Conservation (phyloP, 2,797 vertebrate species). For the Otolemur crassicaudatus region DNA sequence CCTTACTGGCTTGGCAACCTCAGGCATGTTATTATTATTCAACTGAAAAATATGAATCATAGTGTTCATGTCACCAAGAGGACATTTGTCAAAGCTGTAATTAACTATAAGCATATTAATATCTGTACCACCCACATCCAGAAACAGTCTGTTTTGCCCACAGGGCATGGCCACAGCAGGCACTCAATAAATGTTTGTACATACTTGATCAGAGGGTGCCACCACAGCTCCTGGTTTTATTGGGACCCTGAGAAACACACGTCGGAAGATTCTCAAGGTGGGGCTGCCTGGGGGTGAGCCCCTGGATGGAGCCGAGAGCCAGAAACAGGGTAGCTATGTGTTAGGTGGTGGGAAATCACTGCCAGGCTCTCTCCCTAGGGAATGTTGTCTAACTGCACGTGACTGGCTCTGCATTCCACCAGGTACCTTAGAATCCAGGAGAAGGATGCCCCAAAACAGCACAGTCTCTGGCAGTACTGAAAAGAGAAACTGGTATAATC, state of each 20-base stretch:
- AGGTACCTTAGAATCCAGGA: background rate
- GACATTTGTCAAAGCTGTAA: background rate
- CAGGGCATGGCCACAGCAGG: background rate
- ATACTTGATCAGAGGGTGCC: background rate
- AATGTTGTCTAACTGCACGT: background rate
- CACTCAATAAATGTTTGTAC: background rate
- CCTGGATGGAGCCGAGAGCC: background rate
- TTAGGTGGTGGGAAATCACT: too few relatives aligned
- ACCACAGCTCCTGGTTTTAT: background rate
- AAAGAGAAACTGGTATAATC: background rate
- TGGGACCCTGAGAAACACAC: background rate
- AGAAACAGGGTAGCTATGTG: background rate
- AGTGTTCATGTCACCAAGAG: background rate
- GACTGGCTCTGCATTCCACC: rapidly evolving
- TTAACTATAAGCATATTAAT: background rate
- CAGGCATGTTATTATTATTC: background rate
- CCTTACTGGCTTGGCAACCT: background rate
- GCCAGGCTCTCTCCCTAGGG: background rate
- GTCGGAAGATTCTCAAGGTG: background rate
- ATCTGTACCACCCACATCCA: background rate
- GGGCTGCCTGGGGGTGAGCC: background rate
- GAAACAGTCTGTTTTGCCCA: background rate
- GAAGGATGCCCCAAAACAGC: background rate
- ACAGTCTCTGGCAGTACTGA: background rate
- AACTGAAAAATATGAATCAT: background rate